Conservation (phyloP, 1,140 invertebrate genomes). For the Lerema accius region DNA sequence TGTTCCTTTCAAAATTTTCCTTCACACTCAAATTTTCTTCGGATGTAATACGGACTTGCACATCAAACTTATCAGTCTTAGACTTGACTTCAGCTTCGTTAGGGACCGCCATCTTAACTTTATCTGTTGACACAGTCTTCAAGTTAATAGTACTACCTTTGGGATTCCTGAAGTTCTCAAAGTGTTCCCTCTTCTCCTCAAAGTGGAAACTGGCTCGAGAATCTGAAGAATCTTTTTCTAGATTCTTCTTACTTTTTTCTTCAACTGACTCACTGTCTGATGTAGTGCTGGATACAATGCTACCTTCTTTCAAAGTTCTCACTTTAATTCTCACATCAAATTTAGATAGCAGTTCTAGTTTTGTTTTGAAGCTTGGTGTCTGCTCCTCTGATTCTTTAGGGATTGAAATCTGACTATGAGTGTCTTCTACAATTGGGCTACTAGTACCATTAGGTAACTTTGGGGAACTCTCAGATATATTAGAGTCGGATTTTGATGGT, state of each 20-base stretch:
- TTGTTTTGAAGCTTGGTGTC: conserved; percentile 68
- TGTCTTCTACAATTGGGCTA: conserved; percentile 39
- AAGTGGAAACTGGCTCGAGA: conserved; percentile 47
- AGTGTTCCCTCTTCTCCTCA: conserved; percentile 57
- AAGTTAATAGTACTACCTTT: conserved; percentile 57
- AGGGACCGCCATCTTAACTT: conserved; percentile 75
- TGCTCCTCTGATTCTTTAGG: conserved; percentile 46
- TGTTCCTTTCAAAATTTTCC: conserved; percentile 54
- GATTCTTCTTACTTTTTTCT: conserved; percentile 47
- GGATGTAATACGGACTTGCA: conserved; percentile 77
- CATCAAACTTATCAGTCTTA: conserved; percentile 77
- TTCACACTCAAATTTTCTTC: conserved; percentile 74
- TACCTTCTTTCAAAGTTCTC: conserved; percentile 64
- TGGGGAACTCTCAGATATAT: conserved; percentile 40
- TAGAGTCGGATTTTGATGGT: conserved; percentile 44
- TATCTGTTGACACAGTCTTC: conserved; percentile 61
- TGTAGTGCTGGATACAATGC: conserved; percentile 58
- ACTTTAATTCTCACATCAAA: conserved; percentile 81
- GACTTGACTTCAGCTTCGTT: conserved; percentile 67
- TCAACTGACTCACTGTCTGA: conserved; percentile 65
- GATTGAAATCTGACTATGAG: conserved; percentile 47
- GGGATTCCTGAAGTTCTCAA: conserved; percentile 52
- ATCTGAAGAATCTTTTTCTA: conserved; percentile 32
- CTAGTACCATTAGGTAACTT: conserved; percentile 36
- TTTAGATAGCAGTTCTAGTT: conserved; percentile 77